Conservation (phyloP, 2,888 invertebrate genomes). For the Opisthograptis luteolata region DNA sequence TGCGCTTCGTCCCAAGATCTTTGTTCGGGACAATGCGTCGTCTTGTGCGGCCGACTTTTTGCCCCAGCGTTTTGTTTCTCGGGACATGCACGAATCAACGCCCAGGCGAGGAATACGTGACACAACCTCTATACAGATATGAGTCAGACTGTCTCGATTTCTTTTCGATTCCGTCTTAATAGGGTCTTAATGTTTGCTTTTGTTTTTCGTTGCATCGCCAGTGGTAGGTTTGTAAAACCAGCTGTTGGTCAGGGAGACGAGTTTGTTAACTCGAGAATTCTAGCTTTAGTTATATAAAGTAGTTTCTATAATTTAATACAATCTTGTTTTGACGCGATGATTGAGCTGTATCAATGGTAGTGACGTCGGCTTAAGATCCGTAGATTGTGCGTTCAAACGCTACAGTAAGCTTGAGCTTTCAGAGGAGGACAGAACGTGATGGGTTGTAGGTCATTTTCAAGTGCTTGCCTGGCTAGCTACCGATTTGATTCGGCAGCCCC, state of each 20-base stretch:
- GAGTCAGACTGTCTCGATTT: slow-evolving; percentile 40
- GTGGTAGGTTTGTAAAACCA: not conserved
- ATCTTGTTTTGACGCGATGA: too few species aligned
- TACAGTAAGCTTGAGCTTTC: too few species aligned
- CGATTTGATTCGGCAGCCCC: too few species aligned
- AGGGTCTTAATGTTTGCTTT: slow-evolving; percentile 24
- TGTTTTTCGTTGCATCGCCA: slow-evolving; percentile 7
- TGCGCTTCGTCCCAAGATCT: slow-evolving; percentile 46
- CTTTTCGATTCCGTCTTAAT: slow-evolving; percentile 29
- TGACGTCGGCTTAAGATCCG: too few species aligned
- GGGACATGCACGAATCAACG: slow-evolving; percentile 54
- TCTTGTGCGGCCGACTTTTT: slow-evolving; percentile 44
- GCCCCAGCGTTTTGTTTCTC: slow-evolving; percentile 59
- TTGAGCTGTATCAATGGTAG: too few species aligned
- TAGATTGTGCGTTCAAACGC: too few species aligned
- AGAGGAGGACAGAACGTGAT: too few species aligned
- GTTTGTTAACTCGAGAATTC: not conserved
- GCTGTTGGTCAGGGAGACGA: slow-evolving; percentile 5
- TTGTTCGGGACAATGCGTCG: slow-evolving; percentile 46
- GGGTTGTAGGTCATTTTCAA: too few species aligned
- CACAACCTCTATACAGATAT: slow-evolving; percentile 30
- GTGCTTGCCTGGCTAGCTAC: too few species aligned
- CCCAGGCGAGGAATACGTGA: slow-evolving; percentile 32
- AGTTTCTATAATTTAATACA: too few species aligned
- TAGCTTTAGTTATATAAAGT: too few species aligned